phyloP scores from a whole-genome alignment of 2,888 invertebrate genomes.

The Drosophila atroscutellata region DNA sequence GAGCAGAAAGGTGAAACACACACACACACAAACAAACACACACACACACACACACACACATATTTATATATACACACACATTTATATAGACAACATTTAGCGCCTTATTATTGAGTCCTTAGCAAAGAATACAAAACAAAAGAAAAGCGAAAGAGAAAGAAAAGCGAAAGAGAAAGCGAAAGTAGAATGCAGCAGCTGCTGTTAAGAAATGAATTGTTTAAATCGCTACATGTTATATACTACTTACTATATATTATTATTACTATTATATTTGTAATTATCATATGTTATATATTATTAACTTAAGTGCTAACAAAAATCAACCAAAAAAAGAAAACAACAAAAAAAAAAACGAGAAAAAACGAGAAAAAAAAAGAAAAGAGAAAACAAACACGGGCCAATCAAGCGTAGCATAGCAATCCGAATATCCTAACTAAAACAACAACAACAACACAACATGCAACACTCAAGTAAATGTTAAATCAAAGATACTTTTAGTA shows the following conservation, averaged over 20 bases:
- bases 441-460: conserved; percentile 29
- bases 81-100: conserved; percentile 52
- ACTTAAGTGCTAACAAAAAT: conserved; percentile 56
- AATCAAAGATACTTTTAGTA: conserved; percentile 71
- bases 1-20: conserved; percentile 34
- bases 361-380: conserved; percentile 30
- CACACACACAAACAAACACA: conserved; percentile 28
- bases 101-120: conserved; percentile 75
- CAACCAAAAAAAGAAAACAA: conserved; percentile 39
- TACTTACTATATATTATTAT: conserved; percentile 41
- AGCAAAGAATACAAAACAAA: conserved; percentile 42
- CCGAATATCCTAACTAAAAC: conserved; percentile 43
- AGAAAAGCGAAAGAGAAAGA: conserved; percentile 3
- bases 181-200: conserved; percentile 16
- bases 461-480: conserved; percentile 74
- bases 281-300: conserved; percentile 56
- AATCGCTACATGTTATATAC: conserved; percentile 51
- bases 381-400: conserved; percentile 52
- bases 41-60: conserved; percentile 29
- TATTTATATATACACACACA: conserved; percentile 22
- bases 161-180: background rate
- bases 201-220: conserved; percentile 53
- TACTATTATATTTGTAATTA: conserved; percentile 42
- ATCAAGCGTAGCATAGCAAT: conserved; percentile 63
- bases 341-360: conserved; percentile 40